Evolutionary conservation across 2,888 invertebrate genomes (phyloP).

Genomic region (Leistus spinibarbis): DNA sequence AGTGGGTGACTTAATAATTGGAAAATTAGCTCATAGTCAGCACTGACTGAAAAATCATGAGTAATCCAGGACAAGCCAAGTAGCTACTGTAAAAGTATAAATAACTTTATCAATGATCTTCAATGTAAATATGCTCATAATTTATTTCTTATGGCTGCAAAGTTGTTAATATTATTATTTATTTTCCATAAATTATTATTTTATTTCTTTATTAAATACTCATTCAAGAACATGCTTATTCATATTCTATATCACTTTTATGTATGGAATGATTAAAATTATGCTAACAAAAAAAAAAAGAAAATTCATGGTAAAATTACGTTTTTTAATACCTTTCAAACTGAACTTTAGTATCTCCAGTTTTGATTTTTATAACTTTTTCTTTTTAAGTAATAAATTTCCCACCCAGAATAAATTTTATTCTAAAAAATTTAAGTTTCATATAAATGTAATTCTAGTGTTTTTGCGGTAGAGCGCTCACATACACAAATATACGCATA

Average conservation of each 20-base stretch:
- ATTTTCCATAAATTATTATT: background rate
- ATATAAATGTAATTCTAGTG: too few relatives aligned
- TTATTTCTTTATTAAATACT: background rate
- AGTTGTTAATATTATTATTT: background rate
- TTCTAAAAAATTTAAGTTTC: too few relatives aligned
- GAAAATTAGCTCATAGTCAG: background rate
- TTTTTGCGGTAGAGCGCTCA: too few relatives aligned
- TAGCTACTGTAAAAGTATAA: background rate
- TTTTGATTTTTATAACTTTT: too few relatives aligned
- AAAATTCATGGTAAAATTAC: too few relatives aligned
- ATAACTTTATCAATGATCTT: background rate
- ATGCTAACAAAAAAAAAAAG: too few relatives aligned
- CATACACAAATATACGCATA: too few relatives aligned
- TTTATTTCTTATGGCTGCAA: background rate
- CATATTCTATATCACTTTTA: background rate
- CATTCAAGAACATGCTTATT: background rate
- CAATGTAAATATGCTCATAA: background rate
- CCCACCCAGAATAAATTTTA: too few relatives aligned
- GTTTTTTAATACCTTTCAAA: too few relatives aligned
- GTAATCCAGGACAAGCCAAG: background rate
- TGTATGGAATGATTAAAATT: background rate
- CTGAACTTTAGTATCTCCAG: too few relatives aligned
- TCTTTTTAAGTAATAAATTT: too few relatives aligned
- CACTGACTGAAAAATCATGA: background rate
- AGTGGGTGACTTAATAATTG: background rate